Conservation (phyloP, 2,888 invertebrate species). For the Rhorus exstirpatorius region DNA sequence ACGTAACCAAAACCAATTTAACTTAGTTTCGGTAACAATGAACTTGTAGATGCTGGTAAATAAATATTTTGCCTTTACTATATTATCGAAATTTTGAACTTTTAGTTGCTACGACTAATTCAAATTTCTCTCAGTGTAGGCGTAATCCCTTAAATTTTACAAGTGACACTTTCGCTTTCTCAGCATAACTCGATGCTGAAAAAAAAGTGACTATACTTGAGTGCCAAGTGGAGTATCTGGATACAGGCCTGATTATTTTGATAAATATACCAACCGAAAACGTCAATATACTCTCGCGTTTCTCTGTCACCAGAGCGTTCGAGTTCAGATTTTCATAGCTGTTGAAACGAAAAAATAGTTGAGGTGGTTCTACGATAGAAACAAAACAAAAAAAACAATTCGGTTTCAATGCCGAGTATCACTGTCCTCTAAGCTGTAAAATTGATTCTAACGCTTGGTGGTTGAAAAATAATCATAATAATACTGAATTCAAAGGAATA, state of each 20-base stretch:
- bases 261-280: conserved; percentile 34
- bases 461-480: conserved; percentile 14
- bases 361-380: conserved; percentile 20
- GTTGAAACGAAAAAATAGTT: conserved; percentile 12
- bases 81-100: too few species aligned
- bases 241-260: too few species aligned
- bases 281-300: conserved; percentile 9
- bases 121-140: too few species aligned
- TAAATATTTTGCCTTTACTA: too few species aligned
- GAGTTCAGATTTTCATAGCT: conserved; percentile 34
- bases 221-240: background rate
- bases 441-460: conserved; percentile 3
- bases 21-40: too few species aligned
- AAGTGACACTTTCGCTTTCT: too few species aligned
- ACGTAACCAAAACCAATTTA: too few species aligned
- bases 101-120: too few species aligned
- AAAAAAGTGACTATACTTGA: too few species aligned
- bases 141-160: too few species aligned
- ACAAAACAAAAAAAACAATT: background rate
- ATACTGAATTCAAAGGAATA: conserved; percentile 6
- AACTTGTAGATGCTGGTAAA: too few species aligned
- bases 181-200: too few species aligned
- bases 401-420: conserved; percentile 6
- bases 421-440: conserved; percentile 1
- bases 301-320: conserved; percentile 20